A percentile compares a stretch with the other conserved stretches of the same genome.
Conservation (phyloP, 1,140 invertebrate genomes). For the Philaenus spumarius region DNA sequence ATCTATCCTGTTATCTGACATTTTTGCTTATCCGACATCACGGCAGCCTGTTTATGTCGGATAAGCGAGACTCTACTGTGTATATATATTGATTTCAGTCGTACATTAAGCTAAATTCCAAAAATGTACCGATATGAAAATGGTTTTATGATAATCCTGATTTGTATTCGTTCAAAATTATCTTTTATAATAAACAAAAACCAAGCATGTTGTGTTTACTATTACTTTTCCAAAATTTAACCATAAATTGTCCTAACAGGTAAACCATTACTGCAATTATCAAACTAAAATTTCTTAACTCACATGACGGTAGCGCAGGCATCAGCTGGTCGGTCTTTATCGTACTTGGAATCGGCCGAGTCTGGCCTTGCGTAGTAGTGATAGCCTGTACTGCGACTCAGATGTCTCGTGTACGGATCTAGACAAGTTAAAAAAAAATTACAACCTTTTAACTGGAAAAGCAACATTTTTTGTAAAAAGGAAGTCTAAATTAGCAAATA, state of each 20-base stretch:
- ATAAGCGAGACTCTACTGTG: too few relatives aligned
- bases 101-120: not conserved
- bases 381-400: slow-evolving; percentile 39
- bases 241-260: not conserved
- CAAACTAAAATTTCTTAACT: not conserved
- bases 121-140: not conserved
- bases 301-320: slow-evolving; percentile 17
- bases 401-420: slow-evolving; percentile 46
- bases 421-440: slow-evolving; percentile 14
- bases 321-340: slow-evolving; percentile 34
- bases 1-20: too few relatives aligned
- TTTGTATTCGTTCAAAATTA: not conserved
- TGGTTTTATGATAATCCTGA: not conserved
- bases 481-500: too few relatives aligned
- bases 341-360: slow-evolving; percentile 39
- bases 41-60: too few relatives aligned
- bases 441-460: too few relatives aligned
- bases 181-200: not conserved
- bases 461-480: too few relatives aligned
- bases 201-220: not conserved
- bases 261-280: not conserved
- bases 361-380: slow-evolving; percentile 49
- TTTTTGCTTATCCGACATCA: too few relatives aligned
- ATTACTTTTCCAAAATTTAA: not conserved
- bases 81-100: too few relatives aligned